phyloP scores from a whole-genome alignment of 2,797 vertebrate species.

The Mareca strepera region DNA sequence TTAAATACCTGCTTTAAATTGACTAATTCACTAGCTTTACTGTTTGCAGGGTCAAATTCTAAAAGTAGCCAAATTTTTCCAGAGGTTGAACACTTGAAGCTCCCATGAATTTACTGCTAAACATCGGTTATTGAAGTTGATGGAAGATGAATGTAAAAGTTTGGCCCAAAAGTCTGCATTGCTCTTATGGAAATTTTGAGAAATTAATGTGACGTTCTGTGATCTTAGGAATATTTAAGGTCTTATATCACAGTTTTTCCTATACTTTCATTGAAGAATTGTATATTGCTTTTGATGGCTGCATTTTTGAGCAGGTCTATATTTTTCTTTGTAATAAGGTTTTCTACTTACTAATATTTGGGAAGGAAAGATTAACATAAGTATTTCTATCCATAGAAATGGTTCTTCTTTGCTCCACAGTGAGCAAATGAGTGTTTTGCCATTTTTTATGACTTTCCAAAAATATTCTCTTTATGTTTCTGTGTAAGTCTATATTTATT shows the following conservation, averaged over 20 bases:
- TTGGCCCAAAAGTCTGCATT: neutral
- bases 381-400: constrained; percentile 11
- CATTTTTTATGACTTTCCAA: neutral
- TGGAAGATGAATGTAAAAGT: constrained; percentile 45
- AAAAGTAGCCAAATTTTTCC: constrained; percentile 30
- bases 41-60: constrained; percentile 30
- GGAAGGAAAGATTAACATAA: neutral
- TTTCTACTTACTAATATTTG: neutral
- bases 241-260: constrained; percentile 7
- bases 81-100: neutral
- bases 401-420: neutral
- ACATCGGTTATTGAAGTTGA: constrained; percentile 6
- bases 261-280: neutral
- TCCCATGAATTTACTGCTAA: constrained; percentile 43
- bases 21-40: neutral
- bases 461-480: neutral
- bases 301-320: neutral
- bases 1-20: constrained; percentile 12
- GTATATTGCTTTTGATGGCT: neutral
- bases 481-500: neutral
- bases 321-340: neutral
- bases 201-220: neutral
- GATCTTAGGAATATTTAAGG: neutral
- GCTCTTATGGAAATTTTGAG: constrained; percentile 24
- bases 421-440: neutral